Conservation (phyloP, 1,140 invertebrate species). For the Metopolophium dirhodum region DNA sequence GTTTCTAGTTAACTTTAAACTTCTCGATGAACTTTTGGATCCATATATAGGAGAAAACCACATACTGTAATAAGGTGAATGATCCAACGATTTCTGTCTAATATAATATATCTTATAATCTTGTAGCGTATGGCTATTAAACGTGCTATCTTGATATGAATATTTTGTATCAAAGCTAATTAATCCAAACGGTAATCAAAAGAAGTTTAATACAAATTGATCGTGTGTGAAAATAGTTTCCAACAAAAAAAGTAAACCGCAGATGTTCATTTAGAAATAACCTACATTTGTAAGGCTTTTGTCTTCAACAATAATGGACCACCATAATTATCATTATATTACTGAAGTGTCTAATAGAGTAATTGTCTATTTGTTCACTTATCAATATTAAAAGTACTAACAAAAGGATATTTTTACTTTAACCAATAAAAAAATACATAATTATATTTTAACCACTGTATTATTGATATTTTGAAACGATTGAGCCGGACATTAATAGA, state of each 20-base stretch:
- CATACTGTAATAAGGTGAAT: background rate
- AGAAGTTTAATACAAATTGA: background rate
- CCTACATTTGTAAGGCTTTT: constrained; percentile 25
- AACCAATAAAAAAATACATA: background rate
- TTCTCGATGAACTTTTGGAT: background rate
- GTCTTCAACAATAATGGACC: background rate
- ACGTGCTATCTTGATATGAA: background rate
- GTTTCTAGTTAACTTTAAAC: background rate
- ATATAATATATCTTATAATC: background rate
- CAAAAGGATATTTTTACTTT: background rate
- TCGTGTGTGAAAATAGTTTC: background rate
- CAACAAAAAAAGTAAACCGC: background rate
- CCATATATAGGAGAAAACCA: background rate
- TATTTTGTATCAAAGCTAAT: background rate
- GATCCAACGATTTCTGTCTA: background rate
- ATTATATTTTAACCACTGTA: background rate
- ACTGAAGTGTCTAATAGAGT: background rate
- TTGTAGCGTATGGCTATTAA: background rate
- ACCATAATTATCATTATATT: background rate
- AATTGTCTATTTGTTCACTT: background rate
- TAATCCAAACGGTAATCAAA: background rate
- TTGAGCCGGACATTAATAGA: background rate
- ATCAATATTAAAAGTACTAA: background rate
- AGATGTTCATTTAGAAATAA: constrained; percentile 30
- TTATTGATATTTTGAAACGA: background rate